Conservation (phyloP, 2,797 vertebrate species). For the Acropternis orthonyx region DNA sequence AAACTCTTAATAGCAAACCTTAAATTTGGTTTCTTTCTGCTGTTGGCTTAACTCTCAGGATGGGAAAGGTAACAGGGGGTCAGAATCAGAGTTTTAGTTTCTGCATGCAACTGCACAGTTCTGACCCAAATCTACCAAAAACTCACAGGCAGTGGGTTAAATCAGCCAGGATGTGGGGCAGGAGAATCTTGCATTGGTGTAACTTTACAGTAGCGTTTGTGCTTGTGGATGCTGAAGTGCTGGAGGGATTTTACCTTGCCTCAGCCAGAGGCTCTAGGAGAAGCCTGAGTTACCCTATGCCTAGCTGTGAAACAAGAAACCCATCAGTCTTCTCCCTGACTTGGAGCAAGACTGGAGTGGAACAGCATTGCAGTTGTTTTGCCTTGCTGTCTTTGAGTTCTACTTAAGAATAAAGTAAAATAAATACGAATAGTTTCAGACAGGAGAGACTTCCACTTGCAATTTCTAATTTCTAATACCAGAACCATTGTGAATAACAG, state of each 20-base stretch:
- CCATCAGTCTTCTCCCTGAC: not conserved
- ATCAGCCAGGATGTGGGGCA: not conserved
- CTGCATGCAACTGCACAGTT: not conserved
- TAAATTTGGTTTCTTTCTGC: not conserved
- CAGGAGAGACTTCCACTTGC: not conserved
- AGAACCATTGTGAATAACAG: not conserved
- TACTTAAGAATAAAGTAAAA: not conserved
- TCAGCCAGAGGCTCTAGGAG: not conserved
- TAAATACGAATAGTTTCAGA: not conserved
- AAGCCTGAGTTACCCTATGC: not conserved
- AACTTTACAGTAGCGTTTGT: not conserved
- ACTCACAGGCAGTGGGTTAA: not conserved
- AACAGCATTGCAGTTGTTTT: not conserved
- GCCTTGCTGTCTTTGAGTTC: not conserved
- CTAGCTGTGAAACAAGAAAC: not conserved
- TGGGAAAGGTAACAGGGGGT: not conserved
- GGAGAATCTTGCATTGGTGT: not conserved
- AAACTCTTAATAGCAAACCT: not conserved
- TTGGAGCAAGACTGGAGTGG: not conserved
- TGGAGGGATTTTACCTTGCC: not conserved
- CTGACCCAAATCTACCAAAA: not conserved
- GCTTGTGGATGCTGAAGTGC: not conserved
- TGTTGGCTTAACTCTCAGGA: not conserved
- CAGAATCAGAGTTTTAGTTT: not conserved
- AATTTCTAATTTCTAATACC: not conserved